phyloP scores from a whole-genome alignment of 1,140 invertebrate genomes.

The Penaeus chinensis region DNA sequence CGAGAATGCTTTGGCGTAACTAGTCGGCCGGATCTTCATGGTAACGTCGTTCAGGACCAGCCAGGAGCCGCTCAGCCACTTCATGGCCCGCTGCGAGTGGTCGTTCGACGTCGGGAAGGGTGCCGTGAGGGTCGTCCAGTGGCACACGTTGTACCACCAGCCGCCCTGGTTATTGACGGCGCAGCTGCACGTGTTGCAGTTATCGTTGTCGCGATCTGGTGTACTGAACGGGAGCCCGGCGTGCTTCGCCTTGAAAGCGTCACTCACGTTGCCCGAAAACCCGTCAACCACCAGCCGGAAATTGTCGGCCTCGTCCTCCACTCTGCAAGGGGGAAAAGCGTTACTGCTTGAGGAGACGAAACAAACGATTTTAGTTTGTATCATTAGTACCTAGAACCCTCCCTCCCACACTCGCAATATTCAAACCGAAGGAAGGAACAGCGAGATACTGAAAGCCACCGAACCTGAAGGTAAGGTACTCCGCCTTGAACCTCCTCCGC shows the following conservation, averaged over 20 bases:
- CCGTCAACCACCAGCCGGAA: slow-evolving; percentile 26
- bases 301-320: slow-evolving; percentile 17
- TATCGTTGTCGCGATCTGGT: slow-evolving; percentile 24
- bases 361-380: not conserved
- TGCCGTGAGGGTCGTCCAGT: slow-evolving; percentile 31
- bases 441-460: not conserved
- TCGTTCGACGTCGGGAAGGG: slow-evolving; percentile 16
- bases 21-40: slow-evolving; percentile 11
- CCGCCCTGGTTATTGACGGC: slow-evolving; percentile 29
- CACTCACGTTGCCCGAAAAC: slow-evolving; percentile 42
- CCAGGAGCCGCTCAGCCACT: not conserved
- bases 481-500: not conserved
- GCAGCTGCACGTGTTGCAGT: slow-evolving; percentile 1
- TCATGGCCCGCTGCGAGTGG: not conserved
- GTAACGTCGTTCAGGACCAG: slow-evolving; percentile 33
- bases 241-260: slow-evolving; percentile 37
- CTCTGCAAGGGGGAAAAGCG: slow-evolving; percentile 1
- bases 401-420: not conserved
- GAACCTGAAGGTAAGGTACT: slow-evolving; percentile 26
- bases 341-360: not conserved
- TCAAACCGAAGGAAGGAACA: not conserved
- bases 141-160: slow-evolving; percentile 39
- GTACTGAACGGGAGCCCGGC: slow-evolving; percentile 34
- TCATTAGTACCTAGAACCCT: not conserved
- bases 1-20: slow-evolving; percentile 14